Conservation (phyloP, 2,113 vertebrate species). For the Pelusios castaneus region DNA sequence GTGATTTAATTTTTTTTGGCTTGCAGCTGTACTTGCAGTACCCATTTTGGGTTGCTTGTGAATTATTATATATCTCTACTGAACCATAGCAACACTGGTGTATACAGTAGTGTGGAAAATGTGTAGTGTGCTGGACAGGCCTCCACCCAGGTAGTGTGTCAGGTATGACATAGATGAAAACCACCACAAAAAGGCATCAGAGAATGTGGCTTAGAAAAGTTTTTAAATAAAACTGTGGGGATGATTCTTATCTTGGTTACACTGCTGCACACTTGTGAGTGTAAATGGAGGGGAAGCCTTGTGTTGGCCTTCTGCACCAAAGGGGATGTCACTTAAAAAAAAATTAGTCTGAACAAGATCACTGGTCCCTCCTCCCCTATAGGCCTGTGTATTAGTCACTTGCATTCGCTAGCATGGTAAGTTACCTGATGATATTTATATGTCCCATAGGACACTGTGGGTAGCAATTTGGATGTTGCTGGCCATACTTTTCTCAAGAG, state of each 20-base stretch:
- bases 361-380: background rate
- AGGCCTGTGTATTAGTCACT: background rate
- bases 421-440: background rate
- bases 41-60: background rate
- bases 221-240: background rate
- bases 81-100: background rate
- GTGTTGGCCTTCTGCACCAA: background rate
- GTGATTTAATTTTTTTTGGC: background rate
- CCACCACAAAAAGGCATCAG: too few species aligned
- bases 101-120: background rate
- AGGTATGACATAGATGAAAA: background rate
- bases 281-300: background rate
- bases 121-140: background rate
- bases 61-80: background rate
- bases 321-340: background rate
- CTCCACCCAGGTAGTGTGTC: too few species aligned
- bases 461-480: background rate
- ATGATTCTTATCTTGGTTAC: background rate
- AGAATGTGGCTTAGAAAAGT: background rate
- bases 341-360: background rate
- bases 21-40: background rate
- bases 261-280: background rate
- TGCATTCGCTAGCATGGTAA: fast-evolving
- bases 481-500: background rate
- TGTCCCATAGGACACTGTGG: fast-evolving